phyloP scores from a whole-genome alignment of 2,888 invertebrate genomes.

The Empis stercorea region DNA sequence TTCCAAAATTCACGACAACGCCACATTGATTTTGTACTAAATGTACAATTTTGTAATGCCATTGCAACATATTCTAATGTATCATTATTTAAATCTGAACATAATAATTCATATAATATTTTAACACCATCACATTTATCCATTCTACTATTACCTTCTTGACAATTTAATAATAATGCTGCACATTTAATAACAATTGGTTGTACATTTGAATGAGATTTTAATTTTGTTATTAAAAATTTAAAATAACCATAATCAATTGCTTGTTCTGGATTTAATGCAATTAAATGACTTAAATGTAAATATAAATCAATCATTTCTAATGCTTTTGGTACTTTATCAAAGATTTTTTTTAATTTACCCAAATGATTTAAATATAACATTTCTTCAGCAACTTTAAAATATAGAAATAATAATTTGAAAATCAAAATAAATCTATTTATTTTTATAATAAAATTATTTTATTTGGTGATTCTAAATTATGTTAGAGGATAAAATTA shows the following conservation, averaged over 20 bases:
- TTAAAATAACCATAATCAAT: conserved; percentile 26
- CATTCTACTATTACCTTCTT: conserved; percentile 23
- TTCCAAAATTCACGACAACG: conserved; percentile 25
- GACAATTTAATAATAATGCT: conserved; percentile 25
- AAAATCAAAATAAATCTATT: not conserved
- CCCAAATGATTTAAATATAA: conserved; percentile 13
- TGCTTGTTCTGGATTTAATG: conserved; percentile 21
- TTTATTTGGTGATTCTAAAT: no score
- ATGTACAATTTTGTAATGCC: conserved; percentile 23
- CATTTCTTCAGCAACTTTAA: conserved; percentile 13
- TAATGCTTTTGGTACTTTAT: conserved; percentile 15
- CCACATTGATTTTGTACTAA: conserved; percentile 24
- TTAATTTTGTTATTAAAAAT: conserved; percentile 21
- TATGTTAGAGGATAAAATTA: no score
- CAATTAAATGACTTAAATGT: conserved; percentile 25
- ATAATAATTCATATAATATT: conserved; percentile 19
- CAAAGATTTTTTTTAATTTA: conserved; percentile 16
- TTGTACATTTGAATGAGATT: conserved; percentile 5
- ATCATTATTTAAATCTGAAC: conserved; percentile 11
- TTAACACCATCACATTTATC: conserved; percentile 21
- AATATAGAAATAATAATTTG: conserved; percentile 14
- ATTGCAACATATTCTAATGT: conserved; percentile 20
- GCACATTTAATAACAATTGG: conserved; percentile 27
- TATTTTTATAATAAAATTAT: no score
- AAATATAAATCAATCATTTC: conserved; percentile 21